phyloP scores from a whole-genome alignment of 1,140 invertebrate genomes.

The Hypsibius dujardini region DNA sequence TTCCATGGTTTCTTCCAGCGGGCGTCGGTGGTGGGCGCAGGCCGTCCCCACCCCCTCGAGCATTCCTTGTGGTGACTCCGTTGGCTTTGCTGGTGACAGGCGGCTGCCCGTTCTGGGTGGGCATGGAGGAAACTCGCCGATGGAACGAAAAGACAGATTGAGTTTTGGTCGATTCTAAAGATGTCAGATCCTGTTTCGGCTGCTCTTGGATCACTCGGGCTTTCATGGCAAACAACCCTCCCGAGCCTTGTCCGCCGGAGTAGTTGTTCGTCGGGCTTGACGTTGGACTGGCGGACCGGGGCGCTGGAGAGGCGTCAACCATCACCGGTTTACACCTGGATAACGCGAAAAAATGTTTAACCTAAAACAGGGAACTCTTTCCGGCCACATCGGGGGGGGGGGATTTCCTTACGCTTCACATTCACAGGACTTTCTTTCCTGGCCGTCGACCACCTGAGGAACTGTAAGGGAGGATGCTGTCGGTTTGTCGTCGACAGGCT shows the following conservation, averaged over 20 bases:
- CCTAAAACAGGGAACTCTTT: too few relatives aligned
- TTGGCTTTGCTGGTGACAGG: too few relatives aligned
- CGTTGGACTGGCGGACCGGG: neutral
- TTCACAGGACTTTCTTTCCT: neutral
- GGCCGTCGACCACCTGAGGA: neutral
- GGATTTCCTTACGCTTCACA: conserved; percentile 3
- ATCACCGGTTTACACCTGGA: too few relatives aligned
- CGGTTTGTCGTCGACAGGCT: too few relatives aligned
- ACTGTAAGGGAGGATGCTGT: too few relatives aligned
- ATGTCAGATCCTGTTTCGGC: neutral
- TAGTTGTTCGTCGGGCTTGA: neutral
- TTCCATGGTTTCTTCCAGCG: too few relatives aligned
- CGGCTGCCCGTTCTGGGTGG: too few relatives aligned
- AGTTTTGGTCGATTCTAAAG: neutral
- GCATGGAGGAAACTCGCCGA: too few relatives aligned
- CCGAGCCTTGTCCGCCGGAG: neutral
- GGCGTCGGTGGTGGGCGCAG: conserved; percentile 2
- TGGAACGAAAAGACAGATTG: neutral
- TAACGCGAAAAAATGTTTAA: too few relatives aligned
- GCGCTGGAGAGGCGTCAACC: too few relatives aligned
- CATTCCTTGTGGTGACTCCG: conserved; percentile 2
- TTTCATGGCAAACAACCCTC: neutral
- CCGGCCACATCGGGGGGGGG: too few relatives aligned
- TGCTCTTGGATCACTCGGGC: neutral
- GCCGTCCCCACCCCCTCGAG: neutral